Evolutionary conservation across 2,797 vertebrate species (phyloP).

Genomic region (Peromyscus eremicus): DNA sequence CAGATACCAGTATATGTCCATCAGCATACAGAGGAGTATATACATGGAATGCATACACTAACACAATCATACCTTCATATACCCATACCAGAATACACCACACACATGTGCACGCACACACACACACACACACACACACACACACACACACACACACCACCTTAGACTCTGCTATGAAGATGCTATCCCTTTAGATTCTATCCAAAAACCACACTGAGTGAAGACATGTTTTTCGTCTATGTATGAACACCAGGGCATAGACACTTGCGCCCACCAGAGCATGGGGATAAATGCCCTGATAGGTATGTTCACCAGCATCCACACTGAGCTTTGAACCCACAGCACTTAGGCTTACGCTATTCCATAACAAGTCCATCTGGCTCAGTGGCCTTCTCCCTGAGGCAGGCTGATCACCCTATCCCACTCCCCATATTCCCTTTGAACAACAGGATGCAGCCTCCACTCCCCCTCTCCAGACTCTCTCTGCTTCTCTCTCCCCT

Average conservation of each 20-base stretch:
- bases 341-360: background rate
- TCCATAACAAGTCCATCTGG: background rate
- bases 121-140: background rate
- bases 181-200: background rate
- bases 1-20: background rate
- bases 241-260: background rate
- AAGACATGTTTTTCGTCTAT: background rate
- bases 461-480: background rate
- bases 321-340: background rate
- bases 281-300: fast-evolving
- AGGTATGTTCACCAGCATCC: background rate
- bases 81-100: background rate
- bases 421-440: background rate
- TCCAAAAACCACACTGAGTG: background rate
- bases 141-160: background rate
- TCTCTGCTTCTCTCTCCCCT: background rate
- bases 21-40: background rate
- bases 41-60: fast-evolving
- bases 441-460: background rate
- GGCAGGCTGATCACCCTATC: background rate
- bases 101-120: background rate
- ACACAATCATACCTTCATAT: background rate
- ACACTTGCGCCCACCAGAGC: background rate
- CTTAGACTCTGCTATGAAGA: background rate
- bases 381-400: background rate